Base-by-base conservation (phyloP, 2,113 vertebrate genomes). In the Tympanuchus pallidicinctus region DNA sequence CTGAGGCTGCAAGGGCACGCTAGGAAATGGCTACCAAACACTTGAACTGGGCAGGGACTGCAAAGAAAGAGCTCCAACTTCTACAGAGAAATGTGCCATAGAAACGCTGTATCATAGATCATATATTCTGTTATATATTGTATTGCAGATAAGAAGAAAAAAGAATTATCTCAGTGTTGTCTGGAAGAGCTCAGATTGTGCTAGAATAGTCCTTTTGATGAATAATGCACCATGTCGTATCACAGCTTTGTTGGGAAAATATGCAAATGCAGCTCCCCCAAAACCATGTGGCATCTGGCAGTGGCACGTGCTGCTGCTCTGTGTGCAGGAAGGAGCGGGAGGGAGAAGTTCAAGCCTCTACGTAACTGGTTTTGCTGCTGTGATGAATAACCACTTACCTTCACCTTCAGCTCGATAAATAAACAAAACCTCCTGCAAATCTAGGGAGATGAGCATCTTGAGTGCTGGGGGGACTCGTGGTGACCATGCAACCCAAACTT, bases 91-190 rank as follows among this genome's bases (percentile, higher is more conserved):
- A 12, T 12, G 21, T 40, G 3, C 6, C 21, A 34, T 20, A 69
- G 54, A 73, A 34, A 25, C 12, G 8, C 24, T 4, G 0, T 11
- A 0, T 27, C 8, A 28, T 22, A 32, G 16, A 0, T 36, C 32
- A 34, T 85, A 2, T 11, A 36, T 87, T 84, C 61, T 63, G 3
- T 19, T 42, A 34, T 20, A 36, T 5, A 18, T 15, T 42, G 52
- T 3, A 1, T 38, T 16, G 2, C 13, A 85, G 90, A 32, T 72
- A 47, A 71, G 36, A 40, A 28, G 91, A n/a, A 28, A 86, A 89
- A 14, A 28, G 32, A 52, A 43, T 89, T 90, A 61, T 42, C 61
- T 71, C 7, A 3, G n/a, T 75, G 63, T 70, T 79, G 25, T 43
- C 42, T 78, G 67, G 69, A 63, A 57, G 8, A 74, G 56, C 32